A percentile compares a stretch with the other conserved stretches of the same genome.
Evolutionary conservation across 2,113 vertebrate genomes (phyloP).

Genomic region (Nestor notabilis): DNA sequence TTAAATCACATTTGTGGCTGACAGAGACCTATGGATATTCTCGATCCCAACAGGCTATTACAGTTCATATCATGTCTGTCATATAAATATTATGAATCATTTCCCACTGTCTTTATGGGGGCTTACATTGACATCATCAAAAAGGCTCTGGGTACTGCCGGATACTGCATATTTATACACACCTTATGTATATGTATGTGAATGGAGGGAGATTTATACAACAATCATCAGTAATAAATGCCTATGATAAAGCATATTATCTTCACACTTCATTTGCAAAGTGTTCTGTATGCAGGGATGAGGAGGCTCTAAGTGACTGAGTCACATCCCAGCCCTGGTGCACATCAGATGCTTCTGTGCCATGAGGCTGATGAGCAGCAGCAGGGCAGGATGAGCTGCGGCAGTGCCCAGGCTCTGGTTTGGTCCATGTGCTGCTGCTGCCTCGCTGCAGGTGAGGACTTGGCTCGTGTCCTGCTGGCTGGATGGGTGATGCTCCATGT

Average conservation of each 20-base stretch:
- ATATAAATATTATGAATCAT: conserved; percentile 79
- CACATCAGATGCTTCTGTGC: neutral
- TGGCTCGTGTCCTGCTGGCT: neutral
- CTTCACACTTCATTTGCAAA: conserved; percentile 49
- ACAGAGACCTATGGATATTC: conserved; percentile 73
- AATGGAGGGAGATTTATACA: conserved; percentile 47
- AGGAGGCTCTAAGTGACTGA: neutral
- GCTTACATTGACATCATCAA: conserved; percentile 48
- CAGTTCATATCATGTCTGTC: conserved; percentile 75
- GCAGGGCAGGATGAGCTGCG: neutral
- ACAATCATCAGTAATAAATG: conserved; percentile 49
- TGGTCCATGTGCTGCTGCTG: neutral
- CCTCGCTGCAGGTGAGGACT: neutral
- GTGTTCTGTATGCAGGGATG: conserved; percentile 36
- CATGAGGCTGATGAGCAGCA: neutral
- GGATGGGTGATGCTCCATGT: neutral
- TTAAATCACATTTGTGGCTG: conserved; percentile 72
- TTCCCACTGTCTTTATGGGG: conserved; percentile 74
- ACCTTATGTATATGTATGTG: conserved; percentile 47
- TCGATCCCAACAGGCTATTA: conserved; percentile 76
- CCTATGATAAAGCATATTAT: conserved; percentile 57
- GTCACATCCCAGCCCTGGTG: neutral
- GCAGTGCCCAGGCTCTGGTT: neutral
- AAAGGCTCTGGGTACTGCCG: conserved; percentile 3
- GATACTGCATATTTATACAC: conserved; percentile 24